phyloP scores from a whole-genome alignment of 2,797 vertebrate genomes.

The Petrocephalus schoutedeni region DNA sequence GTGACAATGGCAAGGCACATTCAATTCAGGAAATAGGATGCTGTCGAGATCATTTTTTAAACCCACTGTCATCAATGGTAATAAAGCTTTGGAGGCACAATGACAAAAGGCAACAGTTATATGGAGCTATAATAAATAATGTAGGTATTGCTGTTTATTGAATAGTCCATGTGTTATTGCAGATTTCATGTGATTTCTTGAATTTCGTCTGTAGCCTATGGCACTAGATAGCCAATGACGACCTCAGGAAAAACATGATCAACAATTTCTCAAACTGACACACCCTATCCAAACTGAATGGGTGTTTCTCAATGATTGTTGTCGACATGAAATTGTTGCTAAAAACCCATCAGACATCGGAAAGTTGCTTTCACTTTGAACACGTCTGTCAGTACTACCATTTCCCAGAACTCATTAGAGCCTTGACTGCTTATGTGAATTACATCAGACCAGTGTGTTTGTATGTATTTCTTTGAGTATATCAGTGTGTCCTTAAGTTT shows the following conservation, averaged over 20 bases:
- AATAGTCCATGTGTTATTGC: neutral
- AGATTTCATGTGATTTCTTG: neutral
- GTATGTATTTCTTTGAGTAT: neutral
- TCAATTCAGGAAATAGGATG: constrained; percentile 59
- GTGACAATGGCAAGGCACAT: constrained; percentile 58
- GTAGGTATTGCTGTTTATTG: neutral
- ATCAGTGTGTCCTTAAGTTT: neutral
- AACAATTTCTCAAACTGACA: neutral
- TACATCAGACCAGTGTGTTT: neutral
- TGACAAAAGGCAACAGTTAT: neutral
- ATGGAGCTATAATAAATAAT: neutral
- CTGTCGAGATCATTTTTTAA: constrained; percentile 53
- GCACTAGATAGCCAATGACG: neutral
- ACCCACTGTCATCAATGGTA: neutral
- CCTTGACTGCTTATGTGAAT: neutral
- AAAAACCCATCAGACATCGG: neutral
- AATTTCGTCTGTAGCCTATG: neutral
- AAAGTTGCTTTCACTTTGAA: constrained; percentile 2
- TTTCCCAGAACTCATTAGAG: neutral
- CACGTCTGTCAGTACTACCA: neutral
- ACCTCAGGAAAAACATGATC: neutral
- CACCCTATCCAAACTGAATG: neutral
- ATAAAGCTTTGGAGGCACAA: constrained; percentile 13
- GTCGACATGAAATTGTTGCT: neutral
- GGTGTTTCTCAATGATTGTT: neutral